Conservation (phyloP, 2,797 vertebrate genomes). For the Sebastes cheni region DNA sequence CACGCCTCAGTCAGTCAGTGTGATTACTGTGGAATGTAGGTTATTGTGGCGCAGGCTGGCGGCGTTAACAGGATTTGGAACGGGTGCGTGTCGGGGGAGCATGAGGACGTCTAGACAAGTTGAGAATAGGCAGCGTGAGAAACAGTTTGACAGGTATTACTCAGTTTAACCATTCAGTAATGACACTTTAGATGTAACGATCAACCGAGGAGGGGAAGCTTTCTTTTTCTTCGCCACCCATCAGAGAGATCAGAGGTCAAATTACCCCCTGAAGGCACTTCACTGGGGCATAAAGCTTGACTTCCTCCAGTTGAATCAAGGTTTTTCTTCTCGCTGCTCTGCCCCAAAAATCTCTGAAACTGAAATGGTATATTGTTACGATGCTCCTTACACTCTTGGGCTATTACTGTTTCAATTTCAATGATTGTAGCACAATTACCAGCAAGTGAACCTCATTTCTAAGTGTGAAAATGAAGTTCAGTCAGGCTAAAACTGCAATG, state of each 20-base stretch:
- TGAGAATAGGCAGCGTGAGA: conserved; percentile 56
- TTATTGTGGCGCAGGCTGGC: conserved; percentile 61
- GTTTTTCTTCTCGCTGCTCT: conserved; percentile 3
- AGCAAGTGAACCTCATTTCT: conserved; percentile 9
- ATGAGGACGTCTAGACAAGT: conserved; percentile 64
- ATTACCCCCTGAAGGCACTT: not conserved
- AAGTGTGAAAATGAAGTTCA: not conserved
- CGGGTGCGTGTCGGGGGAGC: conserved; percentile 47
- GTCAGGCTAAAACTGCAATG: not conserved
- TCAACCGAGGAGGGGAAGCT: not conserved
- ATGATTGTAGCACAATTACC: not conserved
- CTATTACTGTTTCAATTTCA: conserved; percentile 23
- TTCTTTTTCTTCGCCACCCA: not conserved
- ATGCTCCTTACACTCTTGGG: not conserved
- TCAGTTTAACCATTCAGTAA: conserved; percentile 15
- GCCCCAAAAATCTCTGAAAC: not conserved
- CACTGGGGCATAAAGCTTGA: not conserved
- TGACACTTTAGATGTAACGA: conserved; percentile 8
- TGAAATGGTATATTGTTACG: not conserved
- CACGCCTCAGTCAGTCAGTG: conserved; percentile 40
- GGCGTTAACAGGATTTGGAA: conserved; percentile 73
- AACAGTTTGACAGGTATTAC: conserved; percentile 47
- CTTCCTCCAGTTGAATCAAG: not conserved
- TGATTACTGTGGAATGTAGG: conserved; percentile 73
- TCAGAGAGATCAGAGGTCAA: conserved; percentile 39